Evolutionary conservation across 2,113 vertebrate species (phyloP), one percentile per base, ranked within the genome.

Genomic region (Prunella fulvescens): DNA sequence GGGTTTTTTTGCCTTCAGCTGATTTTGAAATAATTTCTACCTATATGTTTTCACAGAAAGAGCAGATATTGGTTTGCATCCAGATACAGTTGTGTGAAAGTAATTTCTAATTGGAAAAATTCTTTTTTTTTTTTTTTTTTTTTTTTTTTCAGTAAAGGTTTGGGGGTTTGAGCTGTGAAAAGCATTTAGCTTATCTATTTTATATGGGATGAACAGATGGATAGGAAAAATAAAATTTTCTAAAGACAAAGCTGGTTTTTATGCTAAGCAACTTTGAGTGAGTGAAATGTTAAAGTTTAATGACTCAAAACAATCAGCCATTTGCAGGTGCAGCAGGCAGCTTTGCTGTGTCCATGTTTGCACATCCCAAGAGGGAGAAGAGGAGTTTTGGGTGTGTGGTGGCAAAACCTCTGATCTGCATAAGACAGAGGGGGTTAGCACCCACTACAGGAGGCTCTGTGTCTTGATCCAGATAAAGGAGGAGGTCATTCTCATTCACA

Each of bases 1-100:
- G 0, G 0, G 37, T 37, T 2, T 50, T 48, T 77, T 72, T 33
- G 2, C 45, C 11, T 61, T 70, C 23, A 25, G 5, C 3, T 20
- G 7, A 2, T 61, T 77, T 85, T 42, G 40, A 84, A 84, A 35
- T 26, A 39, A 44, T 50, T 67, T 73, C 23, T 60, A 7, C 10
- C 57, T 89, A 7, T 4, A 10, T 62, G 28, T 80, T 85, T 80
- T 54, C 5, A 51, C 14, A 70, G 18, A 65, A 81, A 28, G 8
- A 81, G 13, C 7, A 56, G 50, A 44, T 8, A 25, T 24, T 44
- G 18, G 8, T 64, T 83, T 76, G 14, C 8, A 76, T 44, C 12
- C 14, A 67, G n/a, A 35, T 16, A 40, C 7, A 45, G 13, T 56
- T 42, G 19, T 50, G 19, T 12, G 8, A 88, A 81, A 74, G 16